phyloP scores from a whole-genome alignment of 2,888 invertebrate genomes.

The Netelia inedita region DNA sequence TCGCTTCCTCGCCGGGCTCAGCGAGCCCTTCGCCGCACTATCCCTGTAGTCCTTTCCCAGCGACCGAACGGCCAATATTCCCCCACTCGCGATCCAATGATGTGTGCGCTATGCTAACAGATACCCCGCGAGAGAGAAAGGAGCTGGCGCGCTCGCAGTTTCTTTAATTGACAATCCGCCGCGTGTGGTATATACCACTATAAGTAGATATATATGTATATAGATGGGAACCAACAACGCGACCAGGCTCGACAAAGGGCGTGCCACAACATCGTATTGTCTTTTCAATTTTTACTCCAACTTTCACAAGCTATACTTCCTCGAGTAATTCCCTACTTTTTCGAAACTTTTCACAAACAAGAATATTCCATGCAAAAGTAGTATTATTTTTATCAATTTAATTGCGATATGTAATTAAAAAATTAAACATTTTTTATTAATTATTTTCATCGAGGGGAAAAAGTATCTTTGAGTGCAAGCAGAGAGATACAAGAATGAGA shows the following conservation, averaged over 20 bases:
- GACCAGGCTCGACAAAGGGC: conserved; percentile 67
- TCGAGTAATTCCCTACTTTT: conserved; percentile 41
- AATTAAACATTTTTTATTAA: too few species aligned
- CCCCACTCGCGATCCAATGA: conserved; percentile 64
- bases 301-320: conserved; percentile 66
- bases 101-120: conserved; percentile 79
- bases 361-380: not conserved
- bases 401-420: too few species aligned
- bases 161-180: conserved; percentile 84
- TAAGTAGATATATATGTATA: conserved; percentile 30
- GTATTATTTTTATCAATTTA: too few species aligned
- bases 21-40: conserved; percentile 38
- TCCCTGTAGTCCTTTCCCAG: conserved; percentile 54
- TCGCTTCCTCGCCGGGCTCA: conserved; percentile 7
- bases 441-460: not conserved
- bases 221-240: conserved; percentile 84
- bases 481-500: not conserved
- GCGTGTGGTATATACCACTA: conserved; percentile 58
- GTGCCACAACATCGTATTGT: conserved; percentile 84
- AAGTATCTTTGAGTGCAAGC: conserved; percentile 1
- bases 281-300: conserved; percentile 80
- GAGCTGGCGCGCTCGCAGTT: conserved; percentile 74
- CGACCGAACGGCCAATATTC: conserved; percentile 29
- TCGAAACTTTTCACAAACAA: conserved; percentile 14
- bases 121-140: conserved; percentile 46